These are phyloP conservation scores for Lypha dubia DNA, from an alignment of 2,888 invertebrate genomes.

Conservation along the genomic window DNA sequence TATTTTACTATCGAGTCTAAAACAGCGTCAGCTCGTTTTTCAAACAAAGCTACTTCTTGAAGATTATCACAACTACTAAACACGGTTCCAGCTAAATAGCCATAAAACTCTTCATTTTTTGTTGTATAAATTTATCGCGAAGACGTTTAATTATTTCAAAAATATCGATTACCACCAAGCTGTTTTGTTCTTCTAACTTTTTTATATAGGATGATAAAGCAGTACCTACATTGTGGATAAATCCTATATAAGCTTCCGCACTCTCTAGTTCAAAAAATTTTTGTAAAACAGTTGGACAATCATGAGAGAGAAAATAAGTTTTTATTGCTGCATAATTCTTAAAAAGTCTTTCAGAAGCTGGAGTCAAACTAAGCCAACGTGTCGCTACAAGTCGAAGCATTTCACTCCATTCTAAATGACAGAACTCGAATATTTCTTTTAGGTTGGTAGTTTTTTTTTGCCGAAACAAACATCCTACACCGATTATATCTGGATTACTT, in stretches of 20 bases:
- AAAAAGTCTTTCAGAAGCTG: conserved; percentile 4
- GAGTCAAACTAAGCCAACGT: no score
- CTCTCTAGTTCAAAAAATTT: conserved; percentile 23
- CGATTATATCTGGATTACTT: no score
- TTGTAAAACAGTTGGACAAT: conserved; percentile 5
- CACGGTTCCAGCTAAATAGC: neutral
- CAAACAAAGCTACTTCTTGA: neutral
- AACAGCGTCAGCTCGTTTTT: neutral
- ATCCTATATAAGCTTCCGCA: conserved; percentile 1
- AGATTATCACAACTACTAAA: neutral
- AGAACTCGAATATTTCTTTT: conserved; percentile 9
- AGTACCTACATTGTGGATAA: no score
- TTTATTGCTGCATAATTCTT: conserved; percentile 7
- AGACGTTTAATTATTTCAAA: neutral
- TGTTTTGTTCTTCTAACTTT: conserved; percentile 5
- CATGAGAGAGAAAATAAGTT: neutral
- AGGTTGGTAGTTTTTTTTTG: conserved; percentile 8
- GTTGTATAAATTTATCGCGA: neutral
- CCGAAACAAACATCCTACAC: neutral
- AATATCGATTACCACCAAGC: conserved; percentile 8
- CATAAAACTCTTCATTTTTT: neutral
- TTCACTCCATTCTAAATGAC: conserved; percentile 9
- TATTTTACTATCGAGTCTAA: neutral
- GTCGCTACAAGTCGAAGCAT: conserved; percentile 1
- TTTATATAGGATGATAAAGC: neutral